Evolutionary conservation across 2,113 vertebrate genomes (phyloP), one percentile per base, ranked within the genome.

Genomic region (Chaetops frenatus): DNA sequence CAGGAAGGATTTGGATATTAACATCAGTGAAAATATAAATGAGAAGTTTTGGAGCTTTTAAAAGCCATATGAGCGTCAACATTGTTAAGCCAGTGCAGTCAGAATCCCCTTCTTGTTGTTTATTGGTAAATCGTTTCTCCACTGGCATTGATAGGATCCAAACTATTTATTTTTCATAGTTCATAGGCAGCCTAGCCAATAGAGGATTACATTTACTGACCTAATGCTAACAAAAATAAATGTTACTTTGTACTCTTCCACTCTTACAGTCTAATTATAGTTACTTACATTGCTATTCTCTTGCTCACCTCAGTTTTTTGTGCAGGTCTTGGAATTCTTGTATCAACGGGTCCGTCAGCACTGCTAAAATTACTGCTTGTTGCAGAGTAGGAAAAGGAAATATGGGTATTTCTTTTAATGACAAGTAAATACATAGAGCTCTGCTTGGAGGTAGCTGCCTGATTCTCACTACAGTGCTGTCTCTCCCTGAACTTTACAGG

Each of bases 201-300:
- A 53, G 65, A 56, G 31, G 53, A 48, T 85, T 94, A 40, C 33
- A 36, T 61, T 91, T 76, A n/a, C 61, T 82, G 88, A 94, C 81
- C 85, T 85, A 69, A 67, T 82, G 42, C 82, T 90, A 92, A 77
- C 81, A 58, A 54, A 96, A 94, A 82, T 90, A 91, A 89, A 79
- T 91, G 62, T 76, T 92, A 73, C 71, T 93, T 95, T 94, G 78
- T 88, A 73, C 54, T 93, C 66, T 90, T 86, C 73, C 71, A 69
- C 66, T 64, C 48, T 88, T 80, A 10, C 44, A 50, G 58, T 60
- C 90, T 96, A 94, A 95, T 82, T 94, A 82, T 94, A 96, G 88
- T 54, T 35, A 33, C 78, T 90, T 2, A 10, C 54, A 4, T 48
- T 82, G 71, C 50, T 15, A 8, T 92, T 91, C 45, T 71, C 50